These are phyloP conservation scores for Arvicanthis niloticus DNA, from an alignment of 2,113 vertebrate species.

Conservation along the genomic window DNA sequence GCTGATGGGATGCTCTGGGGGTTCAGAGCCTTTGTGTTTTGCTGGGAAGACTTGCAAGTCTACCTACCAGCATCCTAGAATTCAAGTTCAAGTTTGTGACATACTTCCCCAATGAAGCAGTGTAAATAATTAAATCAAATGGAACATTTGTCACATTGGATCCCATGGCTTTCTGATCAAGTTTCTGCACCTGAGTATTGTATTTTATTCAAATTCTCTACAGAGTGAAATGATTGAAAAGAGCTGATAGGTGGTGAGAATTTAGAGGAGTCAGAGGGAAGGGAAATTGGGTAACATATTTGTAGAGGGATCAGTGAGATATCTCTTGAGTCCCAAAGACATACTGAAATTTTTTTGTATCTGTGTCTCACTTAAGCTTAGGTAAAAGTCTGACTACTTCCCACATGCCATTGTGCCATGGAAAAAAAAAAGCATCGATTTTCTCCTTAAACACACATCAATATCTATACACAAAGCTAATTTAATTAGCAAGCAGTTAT, in stretches of 20 bases:
- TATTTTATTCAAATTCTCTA: constrained; percentile 12
- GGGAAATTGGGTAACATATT: background rate
- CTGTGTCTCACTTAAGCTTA: background rate
- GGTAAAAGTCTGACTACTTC: background rate
- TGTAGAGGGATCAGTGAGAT: background rate
- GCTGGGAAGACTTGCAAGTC: background rate
- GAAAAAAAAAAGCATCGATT: constrained; percentile 77
- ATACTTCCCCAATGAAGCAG: background rate
- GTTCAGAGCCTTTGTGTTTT: constrained; percentile 6
- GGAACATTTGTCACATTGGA: background rate
- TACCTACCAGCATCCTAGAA: background rate
- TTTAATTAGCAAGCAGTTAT: constrained; percentile 80
- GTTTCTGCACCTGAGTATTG: background rate
- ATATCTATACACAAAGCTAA: constrained; percentile 51
- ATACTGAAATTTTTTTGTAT: constrained; percentile 16
- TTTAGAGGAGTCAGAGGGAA: constrained; percentile 40
- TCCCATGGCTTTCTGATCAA: constrained; percentile 10
- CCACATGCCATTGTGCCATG: background rate
- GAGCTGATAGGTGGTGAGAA: background rate
- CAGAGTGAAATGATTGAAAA: constrained; percentile 41
- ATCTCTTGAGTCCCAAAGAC: constrained; percentile 1
- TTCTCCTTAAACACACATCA: constrained; percentile 75
- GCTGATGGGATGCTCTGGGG: background rate
- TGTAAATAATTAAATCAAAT: constrained; percentile 35
- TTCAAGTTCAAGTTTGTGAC: constrained; percentile 17